Base-by-base conservation (phyloP, 1,140 invertebrate genomes). In the Dolichoris vasculosae region DNA sequence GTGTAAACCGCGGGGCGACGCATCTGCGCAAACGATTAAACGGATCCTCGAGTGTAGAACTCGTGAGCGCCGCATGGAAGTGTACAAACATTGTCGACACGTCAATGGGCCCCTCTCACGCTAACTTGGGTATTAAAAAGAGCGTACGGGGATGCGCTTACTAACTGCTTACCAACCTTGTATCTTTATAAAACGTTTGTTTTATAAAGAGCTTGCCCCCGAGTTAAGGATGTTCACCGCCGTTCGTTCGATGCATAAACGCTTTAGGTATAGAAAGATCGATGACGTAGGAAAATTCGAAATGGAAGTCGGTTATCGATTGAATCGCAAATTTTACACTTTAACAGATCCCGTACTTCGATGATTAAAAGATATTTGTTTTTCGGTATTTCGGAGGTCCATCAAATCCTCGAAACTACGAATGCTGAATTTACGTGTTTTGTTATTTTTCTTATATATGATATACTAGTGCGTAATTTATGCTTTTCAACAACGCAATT, bases 1-100 rank as follows among this genome's bases (percentile, higher is more conserved):
- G 48, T 17, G 20, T 17, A 17, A 9, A 51, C 7, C 8, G 7
- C 7, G 8, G 48, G 8, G 15, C 63, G 30, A n/a, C 17, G 59
- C 84, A 85, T 85, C 84, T 85, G 84, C 84, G 78, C 84, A 85
- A 85, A 85, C 84, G 84, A 85, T 85, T 82, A 76, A 76, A 67
- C 84, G 69, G 38, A 75, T 85, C 46, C 75, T 69, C 43, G 43
- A 83, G 71, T 63, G 48, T 7, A 64, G 79, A 59, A 26, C 55
- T 59, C 23, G 55, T 59, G 63, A 43, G 26, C 40, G 40, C 59
- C 63, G 30, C 77, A 64, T 43, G 1, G 2, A 26, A 77, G 43
- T 78, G 63, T 59, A 67, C 67, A 84, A 79, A 84, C 77, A 84
- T 59, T 40, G 26, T 30, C 73, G 63, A 40, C 55, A 63, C 59